Base-by-base conservation (phyloP, 1,140 invertebrate genomes). In the Lamellibrachia luymesi region DNA sequence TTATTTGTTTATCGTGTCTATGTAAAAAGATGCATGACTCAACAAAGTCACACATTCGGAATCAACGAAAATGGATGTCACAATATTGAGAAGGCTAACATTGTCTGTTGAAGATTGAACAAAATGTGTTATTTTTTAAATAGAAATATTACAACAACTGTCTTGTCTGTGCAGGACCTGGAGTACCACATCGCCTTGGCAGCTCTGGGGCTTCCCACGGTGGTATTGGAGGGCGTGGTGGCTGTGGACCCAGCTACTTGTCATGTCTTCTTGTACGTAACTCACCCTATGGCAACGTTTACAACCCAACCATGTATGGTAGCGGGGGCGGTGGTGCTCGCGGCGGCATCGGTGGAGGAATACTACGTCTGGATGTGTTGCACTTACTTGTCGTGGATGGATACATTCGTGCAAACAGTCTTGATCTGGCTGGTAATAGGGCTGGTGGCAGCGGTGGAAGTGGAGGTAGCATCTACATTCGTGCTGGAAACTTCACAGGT, bases 401-500 rank as follows among this genome's bases (percentile, higher is more conserved):
- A 56, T 94, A 94, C 92, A 93, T 95, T 13, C 93, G 93, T 56
- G 94, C 94, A 38, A 95, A 95, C 93, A 95, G 95, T 94, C 92
- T 94, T 38, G 93, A 94, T 92, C 93, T 94, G 25, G 90, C 25
- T 1, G 90, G 90, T 49, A n/a, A 50, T 27, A 51, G 50, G 52
- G 50, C 92, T 51, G 93, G 92, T 17, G 93, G 93, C 52, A 95
- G 94, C 93, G 95, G 95, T 91, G 95, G 95, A 17, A 95, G 94
- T 93, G 95, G 95, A 13, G 95, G 95, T 91, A 95, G 95, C 92
- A 95, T 95, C 49, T 90, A 94, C 38, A 95, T 95, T 51, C 90
- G 93, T 51, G 95, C 95, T 50, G 94, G 93, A 52, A 95, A 95
- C 93, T 94, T 94, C 89, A 95, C 95, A 93, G 95, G 95, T 95